phyloP scores from a whole-genome alignment of 1,140 invertebrate species.

The Ericerus pela region DNA sequence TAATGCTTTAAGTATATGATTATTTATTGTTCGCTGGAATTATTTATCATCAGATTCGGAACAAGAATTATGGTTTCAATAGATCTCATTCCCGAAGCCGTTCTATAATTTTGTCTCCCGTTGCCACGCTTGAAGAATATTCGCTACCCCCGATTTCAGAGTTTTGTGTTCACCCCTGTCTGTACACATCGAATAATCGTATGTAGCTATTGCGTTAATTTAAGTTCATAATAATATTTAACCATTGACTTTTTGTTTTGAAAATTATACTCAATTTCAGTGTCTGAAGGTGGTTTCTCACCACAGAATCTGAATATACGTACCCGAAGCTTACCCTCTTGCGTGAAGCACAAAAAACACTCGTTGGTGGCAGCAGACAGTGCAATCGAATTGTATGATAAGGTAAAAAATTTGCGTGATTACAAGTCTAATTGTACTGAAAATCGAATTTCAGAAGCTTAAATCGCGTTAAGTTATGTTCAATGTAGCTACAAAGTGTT shows the following conservation, averaged over 20 bases:
- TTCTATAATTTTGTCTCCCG: neutral
- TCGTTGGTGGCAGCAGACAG: neutral
- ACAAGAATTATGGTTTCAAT: no score
- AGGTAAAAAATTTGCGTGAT: neutral
- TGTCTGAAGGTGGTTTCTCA: no score
- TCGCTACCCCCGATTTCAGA: neutral
- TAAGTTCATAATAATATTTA: no score
- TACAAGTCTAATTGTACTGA: neutral
- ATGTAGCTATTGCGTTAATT: neutral
- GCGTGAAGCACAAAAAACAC: neutral
- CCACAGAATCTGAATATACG: no score
- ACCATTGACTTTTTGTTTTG: no score
- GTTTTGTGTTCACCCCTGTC: neutral
- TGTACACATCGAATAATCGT: neutral
- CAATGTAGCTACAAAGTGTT: no score
- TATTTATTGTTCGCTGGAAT: no score
- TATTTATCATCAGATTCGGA: no score
- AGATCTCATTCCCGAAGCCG: neutral
- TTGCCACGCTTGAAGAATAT: neutral
- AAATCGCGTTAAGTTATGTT: no score
- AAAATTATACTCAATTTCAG: no score
- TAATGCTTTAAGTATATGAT: no score
- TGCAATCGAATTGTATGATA: neutral
- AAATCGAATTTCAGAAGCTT: neutral
- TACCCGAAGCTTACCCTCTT: neutral